Base-by-base conservation (phyloP, 2,797 vertebrate species). In the Labroides dimidiatus region DNA sequence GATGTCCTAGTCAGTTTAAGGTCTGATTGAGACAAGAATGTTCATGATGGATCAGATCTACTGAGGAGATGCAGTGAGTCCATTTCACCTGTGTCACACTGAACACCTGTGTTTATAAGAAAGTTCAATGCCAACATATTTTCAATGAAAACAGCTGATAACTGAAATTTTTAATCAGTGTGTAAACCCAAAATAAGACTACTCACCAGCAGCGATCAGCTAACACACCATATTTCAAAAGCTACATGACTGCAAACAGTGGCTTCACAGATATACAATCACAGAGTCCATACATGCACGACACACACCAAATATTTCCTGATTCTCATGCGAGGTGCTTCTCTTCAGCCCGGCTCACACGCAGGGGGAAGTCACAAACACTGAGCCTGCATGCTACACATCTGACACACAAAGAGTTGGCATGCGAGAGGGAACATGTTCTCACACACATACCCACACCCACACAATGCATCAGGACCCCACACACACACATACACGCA, bases 401-500 rank as follows among this genome's bases (percentile, higher is more conserved):
- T 64, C 27, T 55, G 45, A 41, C 56, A 68, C 33, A 78, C 75
- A 65, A 55, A 77, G 61, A 36, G 58, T 45, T 71, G 56, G 74
- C 76, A 84, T 77, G 79, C 24, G 15, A 80, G 20, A 43, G 13
- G 15, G 23, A 36, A 41, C 12, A 67, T n/a, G 49, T 30, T 66
- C 65, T 9, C 62, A 24, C 20, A 62, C 52, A 50, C 20, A 39
- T 52, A 19, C 12, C 48, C 50, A 48, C 54, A 51, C 41, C 37
- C 24, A 66, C 39, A 67, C 72, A 49, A 33, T 4, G 30, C 30
- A 33, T 33, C 30, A 33, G 30, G 30, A 33, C 30, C 30, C 30
- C 30, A 4, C 30, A 41, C 7, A 6, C 27, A 27, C 27, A 27
- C 27, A n/a, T n/a, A n/a, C n/a, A n/a, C n/a, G n/a, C n/a, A n/a